Conservation (phyloP, 2,888 invertebrate genomes). For the Sminthurides aquaticus region DNA sequence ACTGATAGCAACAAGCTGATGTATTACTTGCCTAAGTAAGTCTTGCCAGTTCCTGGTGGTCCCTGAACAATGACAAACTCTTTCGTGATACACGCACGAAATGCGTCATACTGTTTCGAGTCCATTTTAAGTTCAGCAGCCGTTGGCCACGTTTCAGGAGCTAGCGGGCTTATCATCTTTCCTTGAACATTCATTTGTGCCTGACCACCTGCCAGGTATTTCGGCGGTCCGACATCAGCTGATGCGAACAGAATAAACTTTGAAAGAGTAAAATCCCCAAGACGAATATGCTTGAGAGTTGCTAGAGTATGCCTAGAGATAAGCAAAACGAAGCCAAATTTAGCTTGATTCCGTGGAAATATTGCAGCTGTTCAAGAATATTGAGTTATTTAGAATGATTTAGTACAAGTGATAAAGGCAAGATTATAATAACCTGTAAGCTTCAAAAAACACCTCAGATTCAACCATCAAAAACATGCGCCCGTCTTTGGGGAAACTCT, state of each 20-base stretch:
- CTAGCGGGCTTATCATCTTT: constrained; percentile 19
- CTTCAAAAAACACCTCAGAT: constrained; percentile 71
- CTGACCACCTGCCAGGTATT: constrained; percentile 45
- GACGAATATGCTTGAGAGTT: constrained; percentile 54
- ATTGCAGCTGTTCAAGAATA: too few species aligned
- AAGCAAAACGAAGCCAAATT: neutral
- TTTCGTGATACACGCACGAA: constrained; percentile 59
- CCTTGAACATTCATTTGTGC: constrained; percentile 16
- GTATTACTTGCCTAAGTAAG: constrained; percentile 44
- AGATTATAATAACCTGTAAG: constrained; percentile 68
- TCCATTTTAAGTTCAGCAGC: constrained; percentile 54
- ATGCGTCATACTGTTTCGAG: constrained; percentile 60
- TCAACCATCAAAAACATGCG: constrained; percentile 64
- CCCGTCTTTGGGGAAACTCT: constrained; percentile 35
- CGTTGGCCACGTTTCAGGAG: constrained; percentile 50
- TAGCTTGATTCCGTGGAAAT: too few species aligned
- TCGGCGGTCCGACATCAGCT: constrained; percentile 46
- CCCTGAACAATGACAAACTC: constrained; percentile 73
- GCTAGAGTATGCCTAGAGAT: constrained; percentile 31
- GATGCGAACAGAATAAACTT: constrained; percentile 58
- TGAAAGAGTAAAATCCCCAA: constrained; percentile 59
- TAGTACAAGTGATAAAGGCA: too few species aligned
- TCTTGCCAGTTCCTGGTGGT: constrained; percentile 54
- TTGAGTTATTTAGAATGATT: too few species aligned
- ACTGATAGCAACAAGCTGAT: neutral